A percentile compares a stretch with the other conserved stretches of the same genome.
Conservation (phyloP, 2,888 invertebrate species). For the Luffia ferchaultella region DNA sequence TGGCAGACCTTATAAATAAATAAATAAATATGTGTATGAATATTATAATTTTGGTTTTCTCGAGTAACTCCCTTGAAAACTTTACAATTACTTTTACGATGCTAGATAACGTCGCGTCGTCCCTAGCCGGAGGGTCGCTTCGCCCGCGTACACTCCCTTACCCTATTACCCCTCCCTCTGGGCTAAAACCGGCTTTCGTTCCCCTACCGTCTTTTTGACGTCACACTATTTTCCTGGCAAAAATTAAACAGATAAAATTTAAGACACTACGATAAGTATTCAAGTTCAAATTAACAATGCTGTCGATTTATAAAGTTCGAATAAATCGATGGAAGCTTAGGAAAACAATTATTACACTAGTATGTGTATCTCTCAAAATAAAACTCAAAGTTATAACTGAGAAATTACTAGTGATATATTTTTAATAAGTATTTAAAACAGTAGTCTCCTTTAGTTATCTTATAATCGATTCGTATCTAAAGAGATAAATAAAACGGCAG, state of each 20-base stretch:
- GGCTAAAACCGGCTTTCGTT: neutral
- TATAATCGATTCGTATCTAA: no score
- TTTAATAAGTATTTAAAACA: no score
- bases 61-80: neutral
- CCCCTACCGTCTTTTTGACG: slow-evolving; percentile 31
- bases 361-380: no score
- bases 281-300: slow-evolving; percentile 29
- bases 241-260: slow-evolving; percentile 50
- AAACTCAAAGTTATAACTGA: no score
- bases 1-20: no score
- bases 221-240: slow-evolving; percentile 49
- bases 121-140: slow-evolving; percentile 26
- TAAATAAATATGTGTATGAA: neutral
- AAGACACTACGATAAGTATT: slow-evolving; percentile 6
- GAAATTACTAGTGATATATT: no score
- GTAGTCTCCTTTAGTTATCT: no score
- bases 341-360: no score
- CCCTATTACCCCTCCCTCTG: neutral
- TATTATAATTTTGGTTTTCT: neutral
- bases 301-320: slow-evolving; percentile 22
- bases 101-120: slow-evolving; percentile 22
- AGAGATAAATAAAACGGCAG: no score
- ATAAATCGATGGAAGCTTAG: slow-evolving; percentile 21
- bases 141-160: slow-evolving; percentile 48
- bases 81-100: slow-evolving; percentile 1